Evolutionary conservation across 2,797 vertebrate genomes (phyloP).

Genomic region (Scolopax rusticola): DNA sequence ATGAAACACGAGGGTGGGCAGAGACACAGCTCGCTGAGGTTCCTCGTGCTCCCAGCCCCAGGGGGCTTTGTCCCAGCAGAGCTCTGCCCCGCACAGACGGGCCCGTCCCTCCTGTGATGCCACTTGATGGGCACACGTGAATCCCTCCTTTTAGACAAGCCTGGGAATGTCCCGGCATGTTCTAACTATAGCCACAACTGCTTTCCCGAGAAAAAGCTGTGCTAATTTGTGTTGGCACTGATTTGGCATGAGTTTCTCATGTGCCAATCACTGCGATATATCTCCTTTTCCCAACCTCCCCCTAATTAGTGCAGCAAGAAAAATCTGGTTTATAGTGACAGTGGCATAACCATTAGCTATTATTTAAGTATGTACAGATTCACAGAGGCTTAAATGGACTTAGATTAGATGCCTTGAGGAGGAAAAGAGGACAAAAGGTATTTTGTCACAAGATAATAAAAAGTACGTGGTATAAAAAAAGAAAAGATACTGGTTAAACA

Average conservation of each 20-base stretch:
- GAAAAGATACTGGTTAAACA: background rate
- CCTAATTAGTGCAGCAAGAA: background rate
- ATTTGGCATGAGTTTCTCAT: background rate
- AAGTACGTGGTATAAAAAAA: background rate
- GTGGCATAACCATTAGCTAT: background rate
- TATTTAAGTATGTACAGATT: background rate
- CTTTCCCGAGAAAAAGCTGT: background rate
- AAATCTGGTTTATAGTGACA: background rate
- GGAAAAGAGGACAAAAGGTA: background rate
- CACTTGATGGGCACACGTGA: rapidly evolving
- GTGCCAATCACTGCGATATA: background rate
- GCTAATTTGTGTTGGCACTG: background rate
- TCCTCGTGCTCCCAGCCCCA: rapidly evolving
- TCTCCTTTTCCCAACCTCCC: background rate
- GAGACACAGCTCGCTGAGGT: background rate
- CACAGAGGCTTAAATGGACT: background rate
- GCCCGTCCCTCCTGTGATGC: background rate
- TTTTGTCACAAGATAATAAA: background rate
- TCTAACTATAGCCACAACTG: background rate
- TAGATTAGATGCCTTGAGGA: background rate
- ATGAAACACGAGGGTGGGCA: background rate
- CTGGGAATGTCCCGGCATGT: background rate
- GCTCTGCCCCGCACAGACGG: background rate
- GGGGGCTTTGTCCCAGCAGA: background rate
- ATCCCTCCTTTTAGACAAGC: background rate